Evolutionary conservation across 1,140 invertebrate genomes (phyloP), one percentile per base, ranked within the genome.

Genomic region (Eurosta solidaginis): DNA sequence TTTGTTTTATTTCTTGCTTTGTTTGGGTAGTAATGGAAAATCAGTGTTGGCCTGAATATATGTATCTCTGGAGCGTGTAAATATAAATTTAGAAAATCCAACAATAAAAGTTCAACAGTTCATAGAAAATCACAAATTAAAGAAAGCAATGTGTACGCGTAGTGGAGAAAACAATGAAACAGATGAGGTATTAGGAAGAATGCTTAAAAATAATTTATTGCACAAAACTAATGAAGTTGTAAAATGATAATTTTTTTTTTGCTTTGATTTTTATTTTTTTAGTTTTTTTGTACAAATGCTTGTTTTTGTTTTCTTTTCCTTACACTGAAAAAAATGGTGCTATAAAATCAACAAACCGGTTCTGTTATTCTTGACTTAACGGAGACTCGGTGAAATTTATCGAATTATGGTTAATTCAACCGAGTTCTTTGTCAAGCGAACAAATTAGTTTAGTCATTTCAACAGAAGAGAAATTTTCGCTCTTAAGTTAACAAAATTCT

Each of bases 161-260:
- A 33, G 59, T 68, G 59, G n/a, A 3, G n/a, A 63, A 20, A 42
- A 10, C 17, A 3, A 14, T 20, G 59, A n/a, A 20, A n/a, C 33
- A 22, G 59, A 22, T 68, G 59, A 68, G 59, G 54, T 59, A 59
- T 36, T 59, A 59, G n/a, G n/a, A n/a, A 59, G 54, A 29, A 29
- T 22, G 20, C 59, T 68, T 68, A 20, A 20, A 68, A 68, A 68
- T 68, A 68, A 68, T 68, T 68, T 68, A 68, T 68, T 40, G 40
- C 59, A 68, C 59, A 22, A 68, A 68, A 42, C 59, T 68, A 68
- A 68, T 68, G 33, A 68, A 68, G 59, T 68, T 68, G 59, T 68
- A 68, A 40, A 40, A 68, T 68, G 33, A 68, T 68, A 68, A 68
- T 10, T 40, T n/a, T 10, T 14, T 29, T 59, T 59, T 3, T 25